Percentiles rank a stretch among this genome's conserved stretches.
Evolutionary conservation across 2,888 invertebrate genomes (phyloP).

Genomic region (Dinocampus coccinellae): DNA sequence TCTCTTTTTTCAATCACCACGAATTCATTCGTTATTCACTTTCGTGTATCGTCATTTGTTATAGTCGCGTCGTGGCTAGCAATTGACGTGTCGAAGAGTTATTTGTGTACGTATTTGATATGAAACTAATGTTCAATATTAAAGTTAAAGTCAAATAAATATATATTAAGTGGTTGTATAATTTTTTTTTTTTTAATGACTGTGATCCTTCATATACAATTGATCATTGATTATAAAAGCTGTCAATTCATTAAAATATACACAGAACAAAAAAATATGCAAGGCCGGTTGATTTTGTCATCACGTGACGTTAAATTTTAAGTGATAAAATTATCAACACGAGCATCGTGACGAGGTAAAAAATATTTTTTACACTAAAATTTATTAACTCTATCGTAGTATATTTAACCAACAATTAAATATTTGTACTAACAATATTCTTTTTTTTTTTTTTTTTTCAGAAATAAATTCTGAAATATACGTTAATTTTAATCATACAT

Average conservation of each 20-base stretch:
- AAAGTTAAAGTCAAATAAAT: background rate
- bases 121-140: background rate
- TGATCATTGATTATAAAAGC: background rate
- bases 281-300: constrained; percentile 21
- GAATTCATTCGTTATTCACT: background rate
- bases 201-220: background rate
- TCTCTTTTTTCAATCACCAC: background rate
- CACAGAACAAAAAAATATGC: background rate
- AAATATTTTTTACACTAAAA: background rate
- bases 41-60: background rate
- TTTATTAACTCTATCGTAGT: too few relatives aligned
- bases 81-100: constrained; percentile 2
- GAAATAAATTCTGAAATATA: too few relatives aligned
- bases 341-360: background rate
- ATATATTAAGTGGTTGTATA: background rate
- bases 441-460: too few relatives aligned
- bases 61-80: background rate
- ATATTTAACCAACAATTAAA: too few relatives aligned
- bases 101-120: background rate
- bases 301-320: constrained; percentile 11
- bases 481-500: too few relatives aligned
- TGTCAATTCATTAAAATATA: background rate
- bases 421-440: background rate
- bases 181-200: background rate
- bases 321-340: background rate